Conservation (phyloP, 2,888 invertebrate genomes). For the Aphelenchoides bicaudatus region DNA sequence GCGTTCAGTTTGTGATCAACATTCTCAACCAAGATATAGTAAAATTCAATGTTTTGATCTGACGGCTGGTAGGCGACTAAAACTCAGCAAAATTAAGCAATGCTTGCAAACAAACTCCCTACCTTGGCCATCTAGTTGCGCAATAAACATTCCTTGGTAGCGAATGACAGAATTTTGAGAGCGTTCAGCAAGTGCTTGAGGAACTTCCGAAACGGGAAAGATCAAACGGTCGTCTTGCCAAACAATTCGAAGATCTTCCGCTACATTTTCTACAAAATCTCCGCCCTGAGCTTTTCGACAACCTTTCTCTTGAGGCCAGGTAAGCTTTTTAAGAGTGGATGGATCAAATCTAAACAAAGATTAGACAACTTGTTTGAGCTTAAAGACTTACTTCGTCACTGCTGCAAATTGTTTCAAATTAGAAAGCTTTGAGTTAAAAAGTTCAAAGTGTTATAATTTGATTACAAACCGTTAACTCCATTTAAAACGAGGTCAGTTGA, state of each 20-base stretch:
- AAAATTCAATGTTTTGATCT: slow-evolving; percentile 17
- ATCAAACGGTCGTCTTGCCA: slow-evolving; percentile 29
- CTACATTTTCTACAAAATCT: slow-evolving; percentile 28
- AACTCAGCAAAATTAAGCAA: too few relatives aligned
- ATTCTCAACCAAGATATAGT: slow-evolving; percentile 17
- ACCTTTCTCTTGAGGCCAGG: slow-evolving; percentile 16
- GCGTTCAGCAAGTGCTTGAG: slow-evolving; percentile 30
- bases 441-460: background rate
- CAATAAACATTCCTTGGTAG: slow-evolving; percentile 25
- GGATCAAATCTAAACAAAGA: slow-evolving; percentile 8
- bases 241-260: slow-evolving; percentile 27
- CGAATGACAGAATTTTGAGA: slow-evolving; percentile 18
- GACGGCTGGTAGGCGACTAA: slow-evolving; percentile 32
- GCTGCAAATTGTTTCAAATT: background rate
- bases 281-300: slow-evolving; percentile 24
- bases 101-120: too few relatives aligned
- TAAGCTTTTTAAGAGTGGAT: slow-evolving; percentile 1
- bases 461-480: slow-evolving; percentile 6
- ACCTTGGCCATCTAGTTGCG: slow-evolving; percentile 34
- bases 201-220: slow-evolving; percentile 28
- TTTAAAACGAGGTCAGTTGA: slow-evolving; percentile 13
- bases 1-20: slow-evolving; percentile 19
- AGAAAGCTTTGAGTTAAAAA: background rate
- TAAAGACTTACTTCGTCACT: background rate
- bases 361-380: background rate